Evolutionary conservation across 2,888 invertebrate species (phyloP), one percentile per base, ranked within the genome.

Genomic region (Cyaniris semiargus): DNA sequence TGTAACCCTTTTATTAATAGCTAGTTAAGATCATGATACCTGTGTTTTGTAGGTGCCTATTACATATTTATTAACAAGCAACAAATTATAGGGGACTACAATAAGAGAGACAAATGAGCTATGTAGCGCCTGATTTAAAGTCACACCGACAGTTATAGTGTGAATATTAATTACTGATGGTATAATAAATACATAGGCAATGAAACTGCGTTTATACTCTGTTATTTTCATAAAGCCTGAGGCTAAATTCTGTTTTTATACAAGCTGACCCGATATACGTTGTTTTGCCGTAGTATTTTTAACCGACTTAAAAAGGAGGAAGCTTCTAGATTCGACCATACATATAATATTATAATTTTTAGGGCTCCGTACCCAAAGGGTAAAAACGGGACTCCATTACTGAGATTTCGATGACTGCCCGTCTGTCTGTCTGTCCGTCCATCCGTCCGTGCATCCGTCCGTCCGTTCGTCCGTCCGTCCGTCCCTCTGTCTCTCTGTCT

Each of bases 21-120:
- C 21, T 8, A 21, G 7, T 21, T 58, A 7, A 58, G 21, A 21
- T n/a, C 2, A 21, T 21, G 8, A 58, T 21, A 58, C 58, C n/a
- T 21, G 1, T 58, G 7, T 8, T 58, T 44, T 58, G 5, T 1
- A 53, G 53, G 66, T 66, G 13, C 31, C 31, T 27, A 27, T 66
- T 66, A 66, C 27, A 27, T 66, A 66, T 66, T 66, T 66, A 66
- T 27, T 66, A 27, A 18, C 18, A 15, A 66, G 66, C 13, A 3
- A 31, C 31, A 27, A 66, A 66, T 66, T 66, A 31, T 27, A 27
- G 18, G 27, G 15, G 27, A 27, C 5, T 6, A 31, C 27, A 66
- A 66, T 66, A 66, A 66, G 27, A 66, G 66, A 6, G 66, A 66
- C 66, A 66, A 66, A 66, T 15, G 66, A 66, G 66, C 66, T 66